phyloP scores from a whole-genome alignment of 2,888 invertebrate genomes.

The Pheosia tremula region DNA sequence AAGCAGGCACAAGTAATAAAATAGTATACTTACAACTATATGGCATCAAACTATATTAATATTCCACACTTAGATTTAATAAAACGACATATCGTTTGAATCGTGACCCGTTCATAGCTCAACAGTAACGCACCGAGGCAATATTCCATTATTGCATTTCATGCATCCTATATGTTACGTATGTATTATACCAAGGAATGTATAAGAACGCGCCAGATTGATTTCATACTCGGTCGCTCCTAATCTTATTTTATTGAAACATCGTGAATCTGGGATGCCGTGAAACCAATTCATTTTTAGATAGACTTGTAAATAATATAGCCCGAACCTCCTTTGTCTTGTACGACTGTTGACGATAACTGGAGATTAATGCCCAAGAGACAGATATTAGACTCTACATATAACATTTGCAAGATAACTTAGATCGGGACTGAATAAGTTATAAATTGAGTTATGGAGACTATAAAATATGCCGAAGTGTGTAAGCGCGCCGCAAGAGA shows the following conservation, averaged over 20 bases:
- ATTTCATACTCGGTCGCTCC: slow-evolving; percentile 7
- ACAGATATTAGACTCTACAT: too few relatives aligned
- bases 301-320: too few relatives aligned
- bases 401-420: too few relatives aligned
- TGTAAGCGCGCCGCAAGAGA: too few relatives aligned
- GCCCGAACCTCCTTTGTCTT: too few relatives aligned
- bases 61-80: slow-evolving; percentile 15
- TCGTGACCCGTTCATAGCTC: slow-evolving; percentile 22
- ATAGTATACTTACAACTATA: background rate
- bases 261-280: background rate
- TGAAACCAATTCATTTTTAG: too few relatives aligned
- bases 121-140: slow-evolving; percentile 28
- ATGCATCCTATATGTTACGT: slow-evolving; percentile 7
- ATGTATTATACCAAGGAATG: slow-evolving; percentile 4
- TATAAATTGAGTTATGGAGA: too few relatives aligned
- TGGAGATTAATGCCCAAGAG: too few relatives aligned
- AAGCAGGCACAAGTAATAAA: too few relatives aligned
- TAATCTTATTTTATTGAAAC: background rate
- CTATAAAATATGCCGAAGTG: too few relatives aligned
- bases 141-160: slow-evolving; percentile 41
- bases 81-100: slow-evolving; percentile 22
- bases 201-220: background rate
- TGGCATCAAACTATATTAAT: background rate
- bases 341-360: too few relatives aligned
- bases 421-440: too few relatives aligned